These are phyloP conservation scores for Spinibarbus caldwelli DNA, from an alignment of 2,797 vertebrate species.

Conservation along the genomic window DNA sequence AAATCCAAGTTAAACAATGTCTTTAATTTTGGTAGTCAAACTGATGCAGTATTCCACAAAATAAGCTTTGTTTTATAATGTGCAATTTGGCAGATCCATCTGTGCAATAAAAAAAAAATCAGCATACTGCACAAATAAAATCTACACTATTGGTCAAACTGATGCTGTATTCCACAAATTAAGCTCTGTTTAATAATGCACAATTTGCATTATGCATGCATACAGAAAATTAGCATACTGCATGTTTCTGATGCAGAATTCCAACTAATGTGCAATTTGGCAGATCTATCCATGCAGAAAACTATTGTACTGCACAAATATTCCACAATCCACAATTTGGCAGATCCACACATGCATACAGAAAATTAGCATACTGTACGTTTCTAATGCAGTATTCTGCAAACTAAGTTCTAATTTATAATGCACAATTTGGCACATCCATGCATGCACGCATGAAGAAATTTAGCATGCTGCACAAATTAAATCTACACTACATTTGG, in stretches of 20 bases:
- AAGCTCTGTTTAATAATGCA: too few species aligned
- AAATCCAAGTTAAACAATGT: not conserved
- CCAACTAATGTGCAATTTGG: not conserved
- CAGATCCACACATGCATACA: not conserved
- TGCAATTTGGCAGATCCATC: too few species aligned
- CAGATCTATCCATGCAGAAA: not conserved
- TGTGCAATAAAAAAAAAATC: not conserved
- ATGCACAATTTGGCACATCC: not conserved
- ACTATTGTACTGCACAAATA: too few species aligned
- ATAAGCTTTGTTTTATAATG: too few species aligned
- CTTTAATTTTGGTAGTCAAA: not conserved
- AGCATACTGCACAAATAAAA: not conserved
- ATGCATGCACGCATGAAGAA: not conserved
- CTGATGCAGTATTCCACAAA: too few species aligned
- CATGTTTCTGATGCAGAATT: too few species aligned
- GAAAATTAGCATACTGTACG: not conserved
- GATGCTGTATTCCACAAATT: not conserved
- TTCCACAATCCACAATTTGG: not conserved
- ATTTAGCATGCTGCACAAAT: not conserved
- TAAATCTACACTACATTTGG: too few species aligned
- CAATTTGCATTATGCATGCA: not conserved
- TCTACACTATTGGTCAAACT: not conserved
- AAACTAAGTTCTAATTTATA: not conserved
- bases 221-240: not conserved
- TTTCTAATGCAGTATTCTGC: not conserved